A percentile compares a stretch with the other conserved stretches of the same genome.
Conservation (phyloP, 2,113 vertebrate species). For the Caranx ignobilis region DNA sequence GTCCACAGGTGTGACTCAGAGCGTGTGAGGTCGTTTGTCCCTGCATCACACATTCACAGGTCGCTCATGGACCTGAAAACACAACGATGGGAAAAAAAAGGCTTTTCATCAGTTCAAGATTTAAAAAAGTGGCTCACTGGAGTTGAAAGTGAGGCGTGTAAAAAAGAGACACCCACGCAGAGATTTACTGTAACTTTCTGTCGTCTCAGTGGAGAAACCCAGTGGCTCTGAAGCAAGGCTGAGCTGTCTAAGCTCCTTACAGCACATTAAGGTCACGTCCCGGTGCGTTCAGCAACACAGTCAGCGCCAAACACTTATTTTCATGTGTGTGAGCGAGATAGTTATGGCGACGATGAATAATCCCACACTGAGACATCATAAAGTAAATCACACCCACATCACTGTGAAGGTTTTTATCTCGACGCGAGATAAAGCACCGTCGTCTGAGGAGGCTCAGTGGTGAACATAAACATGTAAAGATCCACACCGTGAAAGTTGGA, state of each 20-base stretch:
- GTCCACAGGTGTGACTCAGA: too few relatives aligned
- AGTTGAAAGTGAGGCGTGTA: neutral
- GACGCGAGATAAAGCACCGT: neutral
- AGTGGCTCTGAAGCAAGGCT: conserved; percentile 29
- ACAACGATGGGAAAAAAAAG: neutral
- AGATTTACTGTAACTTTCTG: conserved; percentile 42
- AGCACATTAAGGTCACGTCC: conserved; percentile 58
- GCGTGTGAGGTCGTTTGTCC: too few relatives aligned
- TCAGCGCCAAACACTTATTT: conserved; percentile 14
- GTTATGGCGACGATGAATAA: conserved; percentile 34
- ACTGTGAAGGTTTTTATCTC: conserved; percentile 20
- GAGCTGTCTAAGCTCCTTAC: conserved; percentile 59
- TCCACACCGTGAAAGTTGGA: conserved; percentile 8
- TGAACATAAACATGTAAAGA: neutral
- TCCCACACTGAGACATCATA: conserved; percentile 37
- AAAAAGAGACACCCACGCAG: conserved; percentile 18
- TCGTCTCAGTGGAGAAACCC: conserved; percentile 3
- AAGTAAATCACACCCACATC: conserved; percentile 19
- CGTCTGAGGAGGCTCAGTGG: neutral
- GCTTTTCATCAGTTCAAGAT: neutral
- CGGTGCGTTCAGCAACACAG: conserved; percentile 31
- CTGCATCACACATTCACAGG: too few relatives aligned
- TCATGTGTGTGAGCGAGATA: conserved; percentile 10
- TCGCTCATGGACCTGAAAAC: too few relatives aligned
- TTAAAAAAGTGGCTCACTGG: neutral